phyloP scores from a whole-genome alignment of 1,140 invertebrate species.

The Macrosteles quadrilineatus region DNA sequence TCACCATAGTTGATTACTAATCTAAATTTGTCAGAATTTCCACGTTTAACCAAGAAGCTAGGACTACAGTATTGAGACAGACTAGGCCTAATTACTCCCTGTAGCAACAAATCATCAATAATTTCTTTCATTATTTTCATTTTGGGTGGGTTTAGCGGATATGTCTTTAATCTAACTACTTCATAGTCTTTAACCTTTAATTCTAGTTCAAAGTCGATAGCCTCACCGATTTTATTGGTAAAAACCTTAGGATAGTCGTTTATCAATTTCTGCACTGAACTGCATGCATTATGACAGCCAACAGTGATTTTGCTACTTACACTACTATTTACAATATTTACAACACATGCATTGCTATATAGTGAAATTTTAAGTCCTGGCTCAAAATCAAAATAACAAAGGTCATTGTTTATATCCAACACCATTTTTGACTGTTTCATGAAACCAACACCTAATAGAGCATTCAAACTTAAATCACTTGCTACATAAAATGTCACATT shows the following conservation, averaged over 20 bases:
- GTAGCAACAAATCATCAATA: not conserved
- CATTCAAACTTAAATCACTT: not conserved
- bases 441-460: not conserved
- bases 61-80: not conserved
- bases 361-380: not conserved
- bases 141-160: not conserved
- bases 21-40: not conserved
- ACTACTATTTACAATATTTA: not conserved
- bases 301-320: not conserved
- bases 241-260: not conserved
- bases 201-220: not conserved
- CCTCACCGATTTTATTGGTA: not conserved
- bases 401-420: not conserved
- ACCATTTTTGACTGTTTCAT: not conserved
- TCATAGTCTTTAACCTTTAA: not conserved
- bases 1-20: not conserved
- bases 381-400: not conserved
- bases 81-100: not conserved
- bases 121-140: not conserved
- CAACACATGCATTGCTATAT: not conserved
- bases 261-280: not conserved
- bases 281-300: not conserved
- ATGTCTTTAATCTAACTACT: not conserved
- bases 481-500: not conserved
- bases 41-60: not conserved